Percentiles rank a stretch among this genome's conserved stretches.
phyloP scores from a whole-genome alignment of 2,888 invertebrate genomes.

The Mantis religiosa region DNA sequence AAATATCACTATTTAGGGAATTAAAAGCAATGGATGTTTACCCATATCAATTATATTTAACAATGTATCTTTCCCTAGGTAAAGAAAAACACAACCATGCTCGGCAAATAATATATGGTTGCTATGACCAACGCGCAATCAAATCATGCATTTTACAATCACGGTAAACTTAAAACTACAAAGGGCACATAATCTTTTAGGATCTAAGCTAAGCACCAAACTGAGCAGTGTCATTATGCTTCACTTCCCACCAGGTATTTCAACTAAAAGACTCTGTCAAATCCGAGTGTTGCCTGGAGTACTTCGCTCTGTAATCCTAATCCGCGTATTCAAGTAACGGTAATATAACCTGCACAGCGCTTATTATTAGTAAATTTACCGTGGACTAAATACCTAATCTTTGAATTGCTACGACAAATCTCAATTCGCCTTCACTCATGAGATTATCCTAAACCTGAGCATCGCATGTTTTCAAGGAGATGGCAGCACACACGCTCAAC shows the following conservation, averaged over 20 bases:
- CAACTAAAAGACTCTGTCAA: neutral
- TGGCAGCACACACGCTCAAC: conserved; percentile 49
- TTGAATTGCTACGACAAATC: neutral
- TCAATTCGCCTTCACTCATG: neutral
- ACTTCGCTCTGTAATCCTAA: neutral
- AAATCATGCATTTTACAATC: neutral
- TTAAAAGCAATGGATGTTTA: neutral
- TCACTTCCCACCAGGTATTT: neutral
- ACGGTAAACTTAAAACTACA: neutral
- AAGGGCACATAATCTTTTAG: neutral
- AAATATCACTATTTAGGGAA: too few relatives aligned
- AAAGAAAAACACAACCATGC: neutral
- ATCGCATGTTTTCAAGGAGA: conserved; percentile 44
- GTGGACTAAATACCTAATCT: neutral
- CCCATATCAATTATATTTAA: neutral
- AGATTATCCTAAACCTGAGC: conserved; percentile 1
- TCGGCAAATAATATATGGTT: neutral
- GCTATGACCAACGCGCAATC: too few relatives aligned
- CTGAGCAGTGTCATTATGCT: neutral
- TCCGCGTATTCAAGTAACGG: neutral
- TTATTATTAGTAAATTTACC: neutral
- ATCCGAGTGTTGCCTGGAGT: neutral
- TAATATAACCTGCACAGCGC: neutral
- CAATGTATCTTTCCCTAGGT: neutral
- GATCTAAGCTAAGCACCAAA: neutral